Evolutionary conservation across 2,888 invertebrate species (phyloP).

Genomic region (Clusia tigrina): DNA sequence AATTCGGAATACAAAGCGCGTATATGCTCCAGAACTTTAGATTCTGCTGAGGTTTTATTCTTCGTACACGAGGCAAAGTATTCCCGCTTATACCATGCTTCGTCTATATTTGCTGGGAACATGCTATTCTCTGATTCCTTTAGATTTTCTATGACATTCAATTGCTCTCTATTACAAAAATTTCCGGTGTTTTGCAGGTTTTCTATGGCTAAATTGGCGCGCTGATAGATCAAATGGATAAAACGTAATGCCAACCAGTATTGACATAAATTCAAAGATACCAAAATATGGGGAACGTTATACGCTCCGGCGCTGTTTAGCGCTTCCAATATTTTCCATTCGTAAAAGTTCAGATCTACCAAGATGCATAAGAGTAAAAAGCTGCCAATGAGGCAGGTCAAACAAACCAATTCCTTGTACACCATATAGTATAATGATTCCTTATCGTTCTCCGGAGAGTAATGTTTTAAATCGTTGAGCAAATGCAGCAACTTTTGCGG

Average conservation of each 20-base stretch:
- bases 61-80: conserved; percentile 12
- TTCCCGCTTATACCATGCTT: conserved; percentile 31
- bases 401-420: background rate
- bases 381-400: conserved; percentile 16
- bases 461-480: conserved; percentile 14
- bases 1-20: conserved; percentile 28
- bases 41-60: conserved; percentile 7
- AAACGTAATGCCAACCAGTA: conserved; percentile 36
- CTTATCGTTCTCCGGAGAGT: background rate
- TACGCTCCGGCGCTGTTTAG: conserved; percentile 25
- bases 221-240: conserved; percentile 21
- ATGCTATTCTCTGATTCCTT: background rate
- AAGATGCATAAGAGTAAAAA: conserved; percentile 21
- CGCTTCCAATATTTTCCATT: background rate
- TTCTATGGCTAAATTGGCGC: conserved; percentile 26
- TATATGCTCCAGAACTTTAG: conserved; percentile 27
- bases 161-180: background rate
- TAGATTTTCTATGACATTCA: background rate
- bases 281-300: conserved; percentile 34
- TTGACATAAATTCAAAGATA: conserved; percentile 32
- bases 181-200: background rate
- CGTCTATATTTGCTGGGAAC: background rate
- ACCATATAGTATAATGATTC: background rate
- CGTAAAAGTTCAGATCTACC: conserved; percentile 13
- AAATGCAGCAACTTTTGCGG: conserved; percentile 20